Conservation (phyloP, 35 echinoderm and acorn worm genomes). For the Holothuria glaberrima region DNA sequence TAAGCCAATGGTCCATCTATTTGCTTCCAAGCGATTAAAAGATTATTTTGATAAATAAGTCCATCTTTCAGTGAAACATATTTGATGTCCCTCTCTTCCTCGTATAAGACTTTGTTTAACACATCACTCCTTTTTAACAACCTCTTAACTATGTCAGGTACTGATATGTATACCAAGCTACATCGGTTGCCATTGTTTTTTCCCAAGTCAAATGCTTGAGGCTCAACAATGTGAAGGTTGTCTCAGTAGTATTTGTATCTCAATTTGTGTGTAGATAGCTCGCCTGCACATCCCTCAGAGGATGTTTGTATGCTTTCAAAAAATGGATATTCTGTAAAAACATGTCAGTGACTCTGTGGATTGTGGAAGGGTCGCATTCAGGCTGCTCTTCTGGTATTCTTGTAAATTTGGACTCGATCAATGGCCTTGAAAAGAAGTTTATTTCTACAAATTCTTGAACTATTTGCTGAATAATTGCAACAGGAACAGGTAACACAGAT, state of each 20-base stretch:
- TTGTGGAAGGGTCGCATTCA: conserved; percentile 7
- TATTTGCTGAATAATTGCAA: conserved; percentile 25
- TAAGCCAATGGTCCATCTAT: background rate
- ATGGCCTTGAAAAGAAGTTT: conserved; percentile 6
- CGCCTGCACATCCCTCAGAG: background rate
- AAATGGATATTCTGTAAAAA: background rate
- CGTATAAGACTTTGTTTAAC: background rate
- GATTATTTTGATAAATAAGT: conserved; percentile 24
- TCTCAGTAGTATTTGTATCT: background rate
- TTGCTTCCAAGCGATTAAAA: background rate
- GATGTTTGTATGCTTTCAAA: background rate
- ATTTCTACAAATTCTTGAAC: conserved; percentile 19
- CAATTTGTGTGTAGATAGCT: background rate
- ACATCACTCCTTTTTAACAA: conserved; percentile 15
- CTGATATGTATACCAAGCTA: background rate
- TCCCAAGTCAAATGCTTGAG: background rate
- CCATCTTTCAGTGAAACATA: conserved; percentile 24
- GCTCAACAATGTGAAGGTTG: background rate
- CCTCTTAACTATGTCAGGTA: background rate
- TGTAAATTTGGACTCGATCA: conserved; percentile 28
- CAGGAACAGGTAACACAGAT: conserved; percentile 30
- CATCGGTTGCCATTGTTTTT: background rate
- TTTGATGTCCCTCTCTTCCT: background rate
- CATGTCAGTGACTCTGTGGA: background rate
- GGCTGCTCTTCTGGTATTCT: background rate